A percentile compares a stretch with the other conserved stretches of the same genome.
These are phyloP conservation scores for Amblyopsis hoosieri DNA, from an alignment of 2,797 vertebrate genomes.

Conservation along the genomic window DNA sequence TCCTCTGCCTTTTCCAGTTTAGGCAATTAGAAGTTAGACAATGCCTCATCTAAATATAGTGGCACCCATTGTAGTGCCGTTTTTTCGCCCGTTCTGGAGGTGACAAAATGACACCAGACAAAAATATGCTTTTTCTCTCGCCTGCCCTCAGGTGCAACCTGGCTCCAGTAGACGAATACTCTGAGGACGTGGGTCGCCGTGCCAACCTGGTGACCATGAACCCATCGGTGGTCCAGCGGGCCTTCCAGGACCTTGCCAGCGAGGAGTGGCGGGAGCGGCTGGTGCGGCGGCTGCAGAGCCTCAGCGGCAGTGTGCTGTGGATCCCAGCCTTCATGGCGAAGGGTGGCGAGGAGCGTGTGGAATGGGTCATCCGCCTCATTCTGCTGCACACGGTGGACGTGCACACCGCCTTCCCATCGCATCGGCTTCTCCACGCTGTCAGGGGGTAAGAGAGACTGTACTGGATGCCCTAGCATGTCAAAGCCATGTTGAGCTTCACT, in stretches of 20 bases:
- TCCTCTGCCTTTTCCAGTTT: conserved; percentile 34
- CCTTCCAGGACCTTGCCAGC: conserved; percentile 91
- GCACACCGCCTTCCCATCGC: conserved; percentile 91
- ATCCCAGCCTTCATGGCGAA: conserved; percentile 98
- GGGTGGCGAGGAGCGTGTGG: conserved; percentile 92
- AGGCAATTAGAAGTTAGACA: conserved; percentile 44
- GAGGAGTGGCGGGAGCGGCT: conserved; percentile 89
- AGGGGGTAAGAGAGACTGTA: conserved; percentile 85
- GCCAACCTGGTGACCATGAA: conserved; percentile 97
- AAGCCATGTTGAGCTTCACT: too few relatives aligned
- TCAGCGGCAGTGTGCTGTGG: conserved; percentile 93
- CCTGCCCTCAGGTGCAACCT: conserved; percentile 86
- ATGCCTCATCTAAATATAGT: conserved; percentile 56
- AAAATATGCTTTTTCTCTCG: neutral
- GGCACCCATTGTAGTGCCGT: too few relatives aligned
- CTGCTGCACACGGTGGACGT: conserved; percentile 87
- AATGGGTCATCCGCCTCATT: conserved; percentile 93
- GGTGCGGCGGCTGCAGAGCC: conserved; percentile 84
- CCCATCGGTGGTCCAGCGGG: conserved; percentile 93
- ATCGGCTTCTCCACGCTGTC: conserved; percentile 94
- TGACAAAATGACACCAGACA: too few relatives aligned
- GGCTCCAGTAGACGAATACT: conserved; percentile 93
- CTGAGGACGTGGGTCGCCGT: conserved; percentile 85
- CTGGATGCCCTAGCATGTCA: neutral
- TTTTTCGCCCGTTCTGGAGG: too few relatives aligned